Evolutionary conservation across 2,797 vertebrate genomes (phyloP).

Genomic region (Enteromius mattozi): DNA sequence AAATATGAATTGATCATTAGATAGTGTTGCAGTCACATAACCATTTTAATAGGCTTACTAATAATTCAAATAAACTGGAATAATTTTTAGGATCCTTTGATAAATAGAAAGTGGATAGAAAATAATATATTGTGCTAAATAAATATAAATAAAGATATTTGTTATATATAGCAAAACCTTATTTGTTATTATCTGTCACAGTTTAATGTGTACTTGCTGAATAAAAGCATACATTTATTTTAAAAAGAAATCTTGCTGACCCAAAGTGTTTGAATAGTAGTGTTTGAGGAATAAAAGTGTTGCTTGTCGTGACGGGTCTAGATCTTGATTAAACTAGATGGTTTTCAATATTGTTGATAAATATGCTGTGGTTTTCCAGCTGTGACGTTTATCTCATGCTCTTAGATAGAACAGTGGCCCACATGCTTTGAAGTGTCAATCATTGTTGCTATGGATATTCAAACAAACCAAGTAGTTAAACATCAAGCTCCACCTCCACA

Average conservation of each 20-base stretch:
- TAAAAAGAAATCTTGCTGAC: background rate
- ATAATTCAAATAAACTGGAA: background rate
- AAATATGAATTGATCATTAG: background rate
- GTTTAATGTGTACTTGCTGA: background rate
- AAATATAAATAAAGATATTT: background rate
- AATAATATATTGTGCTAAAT: background rate
- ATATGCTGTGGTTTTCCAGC: background rate
- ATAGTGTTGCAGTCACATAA: background rate
- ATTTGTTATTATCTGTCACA: background rate
- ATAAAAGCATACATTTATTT: background rate
- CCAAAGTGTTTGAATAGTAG: background rate
- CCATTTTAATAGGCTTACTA: background rate
- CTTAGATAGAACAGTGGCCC: background rate
- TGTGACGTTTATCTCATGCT: background rate
- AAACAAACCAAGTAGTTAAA: constrained; percentile 73
- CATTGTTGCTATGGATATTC: constrained; percentile 59
- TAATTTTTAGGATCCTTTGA: background rate
- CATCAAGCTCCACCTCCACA: constrained; percentile 66
- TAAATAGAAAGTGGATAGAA: background rate
- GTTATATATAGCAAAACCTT: no score
- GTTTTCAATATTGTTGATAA: background rate
- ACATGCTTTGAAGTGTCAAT: constrained; percentile 45
- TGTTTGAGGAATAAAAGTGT: background rate
- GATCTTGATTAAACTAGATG: background rate
- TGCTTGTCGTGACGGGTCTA: background rate